Evolutionary conservation across 2,113 vertebrate genomes (phyloP).

Genomic region (Crypturellus undulatus): DNA sequence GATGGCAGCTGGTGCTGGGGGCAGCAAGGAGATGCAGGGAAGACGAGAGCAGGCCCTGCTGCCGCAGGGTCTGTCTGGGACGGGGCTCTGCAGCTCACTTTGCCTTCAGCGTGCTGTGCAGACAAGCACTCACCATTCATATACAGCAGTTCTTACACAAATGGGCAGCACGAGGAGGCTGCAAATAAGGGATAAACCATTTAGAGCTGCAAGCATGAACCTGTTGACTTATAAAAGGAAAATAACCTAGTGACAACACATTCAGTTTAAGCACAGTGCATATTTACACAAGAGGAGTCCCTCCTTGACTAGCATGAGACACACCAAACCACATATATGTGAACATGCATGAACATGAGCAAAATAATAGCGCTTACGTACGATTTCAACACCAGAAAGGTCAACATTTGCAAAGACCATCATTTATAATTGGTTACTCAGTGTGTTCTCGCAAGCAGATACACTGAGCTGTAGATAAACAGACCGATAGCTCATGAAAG

Average conservation of each 20-base stretch:
- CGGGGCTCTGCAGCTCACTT: not conserved
- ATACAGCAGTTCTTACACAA: too few species aligned
- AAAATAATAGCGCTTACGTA: not conserved
- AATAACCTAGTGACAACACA: constrained; percentile 27
- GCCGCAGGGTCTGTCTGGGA: too few species aligned
- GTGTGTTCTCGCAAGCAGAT: not conserved
- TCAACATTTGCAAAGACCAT: not conserved
- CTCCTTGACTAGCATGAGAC: not conserved
- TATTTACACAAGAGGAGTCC: constrained; percentile 44
- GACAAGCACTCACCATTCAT: not conserved
- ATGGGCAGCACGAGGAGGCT: not conserved
- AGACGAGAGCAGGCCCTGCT: not conserved
- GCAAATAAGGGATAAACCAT: not conserved
- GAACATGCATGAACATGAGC: not conserved
- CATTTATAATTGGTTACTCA: not conserved
- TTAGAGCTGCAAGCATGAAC: constrained; percentile 26
- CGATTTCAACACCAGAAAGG: constrained; percentile 17
- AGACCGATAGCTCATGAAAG: not conserved
- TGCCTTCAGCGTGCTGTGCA: too few species aligned
- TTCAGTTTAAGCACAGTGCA: not conserved
- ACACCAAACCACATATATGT: not conserved
- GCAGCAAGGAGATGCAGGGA: not conserved
- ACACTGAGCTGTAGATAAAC: not conserved
- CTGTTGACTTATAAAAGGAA: constrained; percentile 32
- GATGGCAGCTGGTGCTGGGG: not conserved